Percentiles rank a stretch among this genome's conserved stretches.
Evolutionary conservation across 2,888 invertebrate genomes (phyloP).

Genomic region (Elgonia sp.): DNA sequence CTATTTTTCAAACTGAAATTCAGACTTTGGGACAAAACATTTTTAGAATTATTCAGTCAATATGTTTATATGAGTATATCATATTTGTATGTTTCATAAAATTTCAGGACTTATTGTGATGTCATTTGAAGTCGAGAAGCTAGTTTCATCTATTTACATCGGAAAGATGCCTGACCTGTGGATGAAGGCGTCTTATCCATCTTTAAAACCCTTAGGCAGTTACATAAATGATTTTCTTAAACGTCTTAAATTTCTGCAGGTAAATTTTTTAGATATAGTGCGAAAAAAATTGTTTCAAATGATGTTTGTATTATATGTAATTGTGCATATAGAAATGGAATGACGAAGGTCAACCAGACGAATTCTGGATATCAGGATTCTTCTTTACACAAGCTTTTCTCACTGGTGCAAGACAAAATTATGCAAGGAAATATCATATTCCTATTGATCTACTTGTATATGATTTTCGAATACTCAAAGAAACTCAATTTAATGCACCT

Average conservation of each 20-base stretch:
- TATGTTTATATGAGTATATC: no score
- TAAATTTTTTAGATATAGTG: conserved; percentile 82
- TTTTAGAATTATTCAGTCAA: no score
- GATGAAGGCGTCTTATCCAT: conserved; percentile 96
- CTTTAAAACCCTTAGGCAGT: conserved; percentile 95
- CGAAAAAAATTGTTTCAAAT: neutral
- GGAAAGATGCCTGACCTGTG: conserved; percentile 95
- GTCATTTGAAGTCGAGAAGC: conserved; percentile 95
- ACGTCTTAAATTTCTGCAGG: conserved; percentile 94
- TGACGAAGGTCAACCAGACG: conserved; percentile 92
- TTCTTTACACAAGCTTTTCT: conserved; percentile 98
- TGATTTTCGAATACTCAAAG: conserved; percentile 92
- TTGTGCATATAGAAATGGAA: conserved; percentile 91
- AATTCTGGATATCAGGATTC: conserved; percentile 97
- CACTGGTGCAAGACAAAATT: conserved; percentile 97
- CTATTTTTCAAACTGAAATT: no score
- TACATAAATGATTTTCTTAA: conserved; percentile 95
- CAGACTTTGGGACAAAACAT: no score
- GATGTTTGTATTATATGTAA: neutral
- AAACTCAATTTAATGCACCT: conserved; percentile 87
- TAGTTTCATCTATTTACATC: conserved; percentile 93
- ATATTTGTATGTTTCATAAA: neutral
- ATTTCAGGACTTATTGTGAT: conserved; percentile 93
- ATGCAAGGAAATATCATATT: conserved; percentile 95
- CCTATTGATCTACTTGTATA: conserved; percentile 96